Percentiles rank a stretch among this genome's conserved stretches.
These are phyloP conservation scores for Cantharis flavilabris DNA, from an alignment of 2,888 invertebrate genomes.

Conservation along the genomic window DNA sequence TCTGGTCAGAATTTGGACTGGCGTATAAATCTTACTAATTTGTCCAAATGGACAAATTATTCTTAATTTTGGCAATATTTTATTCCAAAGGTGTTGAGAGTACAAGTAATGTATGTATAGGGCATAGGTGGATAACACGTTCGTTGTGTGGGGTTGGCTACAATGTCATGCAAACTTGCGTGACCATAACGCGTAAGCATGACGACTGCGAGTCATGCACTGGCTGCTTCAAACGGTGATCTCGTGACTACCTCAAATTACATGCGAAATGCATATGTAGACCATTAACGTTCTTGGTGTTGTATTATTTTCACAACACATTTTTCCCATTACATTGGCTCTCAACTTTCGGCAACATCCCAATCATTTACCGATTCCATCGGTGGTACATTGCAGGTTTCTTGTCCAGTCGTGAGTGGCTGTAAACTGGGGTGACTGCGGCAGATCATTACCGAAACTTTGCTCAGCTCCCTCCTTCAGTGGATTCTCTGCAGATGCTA, in stretches of 20 bases:
- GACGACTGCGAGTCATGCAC: constrained; percentile 34
- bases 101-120: neutral
- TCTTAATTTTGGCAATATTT: neutral
- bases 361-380: neutral
- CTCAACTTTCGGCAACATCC: neutral
- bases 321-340: neutral
- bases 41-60: neutral
- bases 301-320: neutral
- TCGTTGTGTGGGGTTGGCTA: neutral
- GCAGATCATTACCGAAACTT: too few species aligned
- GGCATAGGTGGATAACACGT: neutral
- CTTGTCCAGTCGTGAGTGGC: neutral
- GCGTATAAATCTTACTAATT: neutral
- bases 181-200: constrained; percentile 31
- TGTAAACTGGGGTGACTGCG: too few species aligned
- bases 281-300: constrained; percentile 21
- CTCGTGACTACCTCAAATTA: constrained; percentile 37
- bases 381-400: neutral
- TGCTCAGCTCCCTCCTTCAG: neutral
- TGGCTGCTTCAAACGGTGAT: constrained; percentile 31
- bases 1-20: neutral
- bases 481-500: neutral
- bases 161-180: constrained; percentile 29
- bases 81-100: neutral
- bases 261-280: constrained; percentile 37